These are phyloP conservation scores for Uloborus plumipes DNA, from an alignment of 2,888 invertebrate species.

Conservation along the genomic window DNA sequence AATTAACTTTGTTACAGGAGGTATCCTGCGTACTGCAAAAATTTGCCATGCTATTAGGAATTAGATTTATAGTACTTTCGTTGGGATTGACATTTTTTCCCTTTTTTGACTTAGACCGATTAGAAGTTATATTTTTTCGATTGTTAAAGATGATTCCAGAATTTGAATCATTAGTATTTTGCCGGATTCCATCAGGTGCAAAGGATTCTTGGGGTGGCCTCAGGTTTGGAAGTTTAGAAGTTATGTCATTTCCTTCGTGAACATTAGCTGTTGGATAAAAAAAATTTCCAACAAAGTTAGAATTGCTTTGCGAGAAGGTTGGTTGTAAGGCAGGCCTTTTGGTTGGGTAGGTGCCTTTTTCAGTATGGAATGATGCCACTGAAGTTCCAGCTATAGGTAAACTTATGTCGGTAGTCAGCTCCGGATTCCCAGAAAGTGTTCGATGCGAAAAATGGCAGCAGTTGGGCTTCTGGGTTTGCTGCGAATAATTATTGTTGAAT, in stretches of 20 bases:
- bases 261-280: slow-evolving; percentile 36
- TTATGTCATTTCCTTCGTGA: slow-evolving; percentile 44
- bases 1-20: slow-evolving; percentile 36
- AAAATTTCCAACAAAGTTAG: slow-evolving; percentile 49
- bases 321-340: slow-evolving; percentile 36
- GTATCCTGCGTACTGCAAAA: slow-evolving; percentile 32
- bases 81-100: slow-evolving; percentile 18
- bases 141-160: slow-evolving; percentile 23
- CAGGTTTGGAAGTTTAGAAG: slow-evolving; percentile 49
- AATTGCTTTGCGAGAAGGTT: slow-evolving; percentile 48
- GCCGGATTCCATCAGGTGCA: slow-evolving; percentile 48
- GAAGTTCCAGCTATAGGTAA: slow-evolving; percentile 30
- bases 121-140: slow-evolving; percentile 37
- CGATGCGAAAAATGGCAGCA: slow-evolving; percentile 56
- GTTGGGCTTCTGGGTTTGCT: slow-evolving; percentile 39
- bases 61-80: slow-evolving; percentile 33
- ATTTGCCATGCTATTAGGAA: slow-evolving; percentile 34
- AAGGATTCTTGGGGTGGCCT: slow-evolving; percentile 57
- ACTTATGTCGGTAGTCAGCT: slow-evolving; percentile 31
- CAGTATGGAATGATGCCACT: slow-evolving; percentile 45
- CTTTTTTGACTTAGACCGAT: slow-evolving; percentile 53
- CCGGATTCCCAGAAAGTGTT: slow-evolving; percentile 24
- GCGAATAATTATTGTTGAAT: slow-evolving; percentile 45
- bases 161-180: slow-evolving; percentile 36
- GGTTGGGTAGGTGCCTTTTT: slow-evolving; percentile 36